Conservation (phyloP, 2,113 vertebrate species). For the Osmerus eperlanus region DNA sequence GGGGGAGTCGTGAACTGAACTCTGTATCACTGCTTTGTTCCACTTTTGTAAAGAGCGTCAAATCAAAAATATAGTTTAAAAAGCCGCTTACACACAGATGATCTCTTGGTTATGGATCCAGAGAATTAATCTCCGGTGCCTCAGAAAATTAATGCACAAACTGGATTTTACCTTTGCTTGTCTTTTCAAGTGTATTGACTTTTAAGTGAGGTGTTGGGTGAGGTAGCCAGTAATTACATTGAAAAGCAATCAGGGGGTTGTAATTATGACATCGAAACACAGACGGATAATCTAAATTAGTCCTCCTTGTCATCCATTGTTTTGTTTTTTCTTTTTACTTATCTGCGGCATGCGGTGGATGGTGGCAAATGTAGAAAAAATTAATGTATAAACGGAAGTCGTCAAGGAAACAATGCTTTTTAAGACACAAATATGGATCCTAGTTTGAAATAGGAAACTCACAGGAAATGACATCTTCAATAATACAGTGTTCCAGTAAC, state of each 20-base stretch:
- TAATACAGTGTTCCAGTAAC: not conserved
- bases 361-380: not conserved
- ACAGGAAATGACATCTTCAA: not conserved
- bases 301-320: not conserved
- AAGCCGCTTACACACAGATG: slow-evolving; percentile 12
- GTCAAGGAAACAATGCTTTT: not conserved
- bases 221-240: not conserved
- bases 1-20: not conserved
- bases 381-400: not conserved
- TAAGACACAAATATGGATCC: not conserved
- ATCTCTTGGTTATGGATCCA: slow-evolving; percentile 24
- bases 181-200: slow-evolving; percentile 12
- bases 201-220: not conserved
- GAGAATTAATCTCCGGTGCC: not conserved
- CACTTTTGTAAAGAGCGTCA: slow-evolving; percentile 6
- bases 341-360: not conserved
- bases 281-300: not conserved
- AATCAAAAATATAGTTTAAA: slow-evolving; percentile 8
- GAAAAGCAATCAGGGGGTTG: not conserved
- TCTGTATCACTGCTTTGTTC: not conserved
- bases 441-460: not conserved
- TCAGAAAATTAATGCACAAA: slow-evolving; percentile 1
- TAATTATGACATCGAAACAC: not conserved
- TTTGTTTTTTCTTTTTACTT: not conserved
- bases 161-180: not conserved